These are phyloP conservation scores for Microhierax caerulescens DNA, from an alignment of 2,797 vertebrate genomes.

Conservation along the genomic window DNA sequence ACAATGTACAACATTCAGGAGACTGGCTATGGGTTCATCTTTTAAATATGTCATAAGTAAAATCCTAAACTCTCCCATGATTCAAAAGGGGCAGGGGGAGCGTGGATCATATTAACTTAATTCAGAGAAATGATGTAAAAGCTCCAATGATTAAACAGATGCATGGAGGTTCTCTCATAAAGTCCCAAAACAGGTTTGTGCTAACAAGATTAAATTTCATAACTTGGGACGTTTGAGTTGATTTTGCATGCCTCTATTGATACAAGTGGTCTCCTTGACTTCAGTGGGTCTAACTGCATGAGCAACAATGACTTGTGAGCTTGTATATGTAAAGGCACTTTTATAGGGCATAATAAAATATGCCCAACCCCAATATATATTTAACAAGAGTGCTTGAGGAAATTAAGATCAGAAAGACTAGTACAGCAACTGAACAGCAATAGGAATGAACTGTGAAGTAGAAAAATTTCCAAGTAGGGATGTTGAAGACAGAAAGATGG, in stretches of 20 bases:
- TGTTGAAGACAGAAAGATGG: not conserved
- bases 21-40: not conserved
- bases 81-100: not conserved
- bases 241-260: not conserved
- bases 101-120: not conserved
- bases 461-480: not conserved
- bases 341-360: not conserved
- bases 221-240: not conserved
- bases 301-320: not conserved
- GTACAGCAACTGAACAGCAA: not conserved
- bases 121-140: slow-evolving; percentile 35
- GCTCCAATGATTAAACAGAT: not conserved
- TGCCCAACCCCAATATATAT: not conserved
- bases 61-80: not conserved
- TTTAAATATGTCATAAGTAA: not conserved
- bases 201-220: slow-evolving; percentile 36
- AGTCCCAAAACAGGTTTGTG: not conserved
- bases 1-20: not conserved
- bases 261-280: not conserved
- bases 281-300: not conserved
- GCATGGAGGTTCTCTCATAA: not conserved
- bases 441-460: not conserved
- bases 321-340: not conserved
- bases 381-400: not conserved
- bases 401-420: not conserved